Evolutionary conservation across 2,797 vertebrate species (phyloP), one percentile per base, ranked within the genome.

Genomic region (Paguma larvata): DNA sequence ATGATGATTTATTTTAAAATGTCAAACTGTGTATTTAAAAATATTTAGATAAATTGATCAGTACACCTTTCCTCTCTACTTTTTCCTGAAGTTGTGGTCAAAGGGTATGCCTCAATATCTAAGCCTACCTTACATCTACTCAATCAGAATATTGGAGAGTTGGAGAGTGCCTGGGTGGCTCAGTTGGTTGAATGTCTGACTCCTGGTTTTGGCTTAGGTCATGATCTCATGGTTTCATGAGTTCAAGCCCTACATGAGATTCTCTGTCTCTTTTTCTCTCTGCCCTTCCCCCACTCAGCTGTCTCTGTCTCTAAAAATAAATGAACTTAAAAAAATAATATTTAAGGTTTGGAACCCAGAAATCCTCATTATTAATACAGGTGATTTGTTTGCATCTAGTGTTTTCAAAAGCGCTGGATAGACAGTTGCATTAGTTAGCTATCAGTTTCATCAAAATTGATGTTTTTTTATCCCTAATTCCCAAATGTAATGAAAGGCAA

Each of bases 121-220:
- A 53, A 79, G n/a, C 46, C 19, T 85, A 53, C 2, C 32, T 83
- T 51, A 83, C 5, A 70, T 15, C 41, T 89, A 68, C 19, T 30
- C 41, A 46, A 46, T n/a, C 44, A 95, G 48, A 92, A 65, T 84
- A 77, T 46, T 84, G n/a, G n/a, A n/a, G n/a, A n/a, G n/a, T n/a
- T n/a, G n/a, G n/a, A n/a, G n/a, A n/a, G n/a, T n/a, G n/a, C n/a
- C n/a, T n/a, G n/a, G n/a, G n/a, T n/a, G n/a, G n/a, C n/a, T n/a
- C n/a, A n/a, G n/a, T n/a, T n/a, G n/a, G n/a, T n/a, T n/a, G n/a
- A n/a, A n/a, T n/a, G n/a, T n/a, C n/a, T n/a, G n/a, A n/a, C n/a
- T n/a, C n/a, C n/a, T n/a, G n/a, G n/a, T n/a, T n/a, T n/a, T n/a
- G n/a, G n/a, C n/a, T n/a, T n/a, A n/a, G n/a, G n/a, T n/a, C n/a